Evolutionary conservation across 1,140 invertebrate species (phyloP), one percentile per base, ranked within the genome.

Genomic region (Teleogryllus occipitalis): DNA sequence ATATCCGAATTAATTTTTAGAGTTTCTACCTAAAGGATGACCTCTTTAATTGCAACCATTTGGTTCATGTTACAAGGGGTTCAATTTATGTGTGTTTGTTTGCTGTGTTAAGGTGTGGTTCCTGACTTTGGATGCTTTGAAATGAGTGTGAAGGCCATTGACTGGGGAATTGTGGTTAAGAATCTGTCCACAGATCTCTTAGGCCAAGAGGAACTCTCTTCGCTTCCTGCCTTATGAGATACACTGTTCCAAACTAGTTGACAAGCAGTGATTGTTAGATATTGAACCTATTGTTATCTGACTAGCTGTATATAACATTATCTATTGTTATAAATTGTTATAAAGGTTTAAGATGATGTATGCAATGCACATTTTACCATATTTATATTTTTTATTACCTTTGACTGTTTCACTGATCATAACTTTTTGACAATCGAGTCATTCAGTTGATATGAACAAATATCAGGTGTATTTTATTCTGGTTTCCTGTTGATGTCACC

Each of bases 311-410:
- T 18, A 65, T 39, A 18, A 65, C 54, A 65, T 65, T 65, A 65
- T 65, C 54, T 65, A 18, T 65, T 65, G 54, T 65, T 65, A 65
- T 14, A 65, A 10, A 65, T 65, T 65, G 54, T 65, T 65, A 65
- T 18, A 65, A 18, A 65, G 54, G 54, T 65, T 65, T 10, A 65
- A 65, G 54, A 65, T 65, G 54, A 65, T 14, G 54, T 65, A 65
- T 65, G 54, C 54, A 65, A 65, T 65, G 54, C 54, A 65, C 54
- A 65, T 65, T 65, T 65, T 65, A 65, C 54, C 54, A 65, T 65
- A 65, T 65, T 65, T 65, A 65, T 65, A 65, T 65, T 65, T 65
- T 65, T 65, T 65, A 65, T 65, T 65, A 18, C 18, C 54, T 65
- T 65, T 65, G 54, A 65, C 54, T 65, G 54, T 65, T 65, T 65